phyloP scores from a whole-genome alignment of 2,888 invertebrate species.

The Lochmaea crataegi region DNA sequence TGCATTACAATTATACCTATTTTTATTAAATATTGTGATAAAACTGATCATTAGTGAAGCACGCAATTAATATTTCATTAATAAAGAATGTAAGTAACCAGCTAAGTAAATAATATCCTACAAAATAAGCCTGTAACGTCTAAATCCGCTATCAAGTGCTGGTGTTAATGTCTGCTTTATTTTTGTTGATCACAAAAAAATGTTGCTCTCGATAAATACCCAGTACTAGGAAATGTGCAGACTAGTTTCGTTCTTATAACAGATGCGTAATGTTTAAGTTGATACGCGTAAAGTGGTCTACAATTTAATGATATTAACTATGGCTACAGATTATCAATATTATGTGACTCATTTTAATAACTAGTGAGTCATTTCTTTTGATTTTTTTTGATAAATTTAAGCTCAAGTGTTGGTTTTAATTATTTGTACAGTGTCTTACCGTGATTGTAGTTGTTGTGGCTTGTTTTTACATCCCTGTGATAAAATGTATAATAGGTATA shows the following conservation, averaged over 20 bases:
- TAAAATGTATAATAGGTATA: conserved; percentile 4
- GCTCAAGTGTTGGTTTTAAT: conserved; percentile 7
- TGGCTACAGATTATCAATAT: conserved; percentile 62
- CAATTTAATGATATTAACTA: conserved; percentile 41
- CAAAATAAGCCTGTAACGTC: conserved; percentile 32
- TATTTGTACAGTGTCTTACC: conserved; percentile 14
- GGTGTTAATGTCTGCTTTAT: conserved; percentile 53
- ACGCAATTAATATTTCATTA: conserved; percentile 40
- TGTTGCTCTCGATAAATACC: conserved; percentile 54
- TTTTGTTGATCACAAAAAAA: conserved; percentile 56
- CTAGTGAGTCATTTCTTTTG: conserved; percentile 60
- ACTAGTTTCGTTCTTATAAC: conserved; percentile 46
- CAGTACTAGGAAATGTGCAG: conserved; percentile 51
- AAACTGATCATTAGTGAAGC: conserved; percentile 39
- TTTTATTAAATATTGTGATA: conserved; percentile 45
- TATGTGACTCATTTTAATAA: conserved; percentile 61
- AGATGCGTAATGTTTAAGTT: conserved; percentile 42
- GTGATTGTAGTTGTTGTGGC: conserved; percentile 1
- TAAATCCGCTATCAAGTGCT: conserved; percentile 47
- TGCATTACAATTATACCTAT: conserved; percentile 44
- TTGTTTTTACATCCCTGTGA: not conserved
- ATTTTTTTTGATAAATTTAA: conserved; percentile 17
- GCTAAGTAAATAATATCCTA: conserved; percentile 13
- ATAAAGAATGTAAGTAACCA: conserved; percentile 46
- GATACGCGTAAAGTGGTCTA: conserved; percentile 26